phyloP scores from a whole-genome alignment of 92 coral and sea anemone species.

The Nematostella vectensis region DNA sequence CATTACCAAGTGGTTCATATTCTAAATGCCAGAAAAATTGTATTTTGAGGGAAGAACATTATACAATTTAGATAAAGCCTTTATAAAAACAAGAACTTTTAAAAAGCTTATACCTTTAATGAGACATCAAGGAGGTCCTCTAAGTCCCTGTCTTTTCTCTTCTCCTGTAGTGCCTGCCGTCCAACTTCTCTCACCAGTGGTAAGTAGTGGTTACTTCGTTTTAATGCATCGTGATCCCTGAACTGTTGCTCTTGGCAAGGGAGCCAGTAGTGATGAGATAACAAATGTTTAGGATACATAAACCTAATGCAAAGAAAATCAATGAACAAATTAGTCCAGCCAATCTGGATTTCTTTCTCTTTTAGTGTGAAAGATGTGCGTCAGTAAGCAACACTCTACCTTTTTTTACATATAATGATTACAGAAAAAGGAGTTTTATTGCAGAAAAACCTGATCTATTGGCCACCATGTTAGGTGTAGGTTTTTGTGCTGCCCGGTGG shows the following conservation, averaged over 20 bases:
- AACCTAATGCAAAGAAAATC: slow-evolving; percentile 27
- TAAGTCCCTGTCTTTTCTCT: slow-evolving; percentile 27
- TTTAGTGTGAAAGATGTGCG: too few species aligned
- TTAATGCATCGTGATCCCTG: slow-evolving; percentile 46
- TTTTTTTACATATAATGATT: too few species aligned
- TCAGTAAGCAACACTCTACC: too few species aligned
- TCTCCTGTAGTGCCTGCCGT: slow-evolving; percentile 57
- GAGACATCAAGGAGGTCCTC: slow-evolving; percentile 50
- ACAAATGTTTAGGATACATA: slow-evolving; percentile 77
- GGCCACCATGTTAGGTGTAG: too few species aligned
- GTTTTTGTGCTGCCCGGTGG: too few species aligned
- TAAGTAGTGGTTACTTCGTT: slow-evolving; percentile 46
- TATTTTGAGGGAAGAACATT: neutral
- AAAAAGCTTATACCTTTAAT: slow-evolving; percentile 31
- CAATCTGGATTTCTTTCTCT: too few species aligned
- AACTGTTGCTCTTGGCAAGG: slow-evolving; percentile 72
- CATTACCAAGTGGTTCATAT: too few species aligned
- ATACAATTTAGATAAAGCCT: neutral
- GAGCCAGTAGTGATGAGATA: slow-evolving; percentile 92
- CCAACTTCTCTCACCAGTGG: slow-evolving; percentile 71
- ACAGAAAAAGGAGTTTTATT: too few species aligned
- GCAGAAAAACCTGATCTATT: too few species aligned
- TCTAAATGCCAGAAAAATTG: too few species aligned
- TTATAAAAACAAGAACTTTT: too few species aligned
- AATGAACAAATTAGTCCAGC: neutral